Evolutionary conservation across 2,888 invertebrate genomes (phyloP).

Genomic region (Xylota segnis): DNA sequence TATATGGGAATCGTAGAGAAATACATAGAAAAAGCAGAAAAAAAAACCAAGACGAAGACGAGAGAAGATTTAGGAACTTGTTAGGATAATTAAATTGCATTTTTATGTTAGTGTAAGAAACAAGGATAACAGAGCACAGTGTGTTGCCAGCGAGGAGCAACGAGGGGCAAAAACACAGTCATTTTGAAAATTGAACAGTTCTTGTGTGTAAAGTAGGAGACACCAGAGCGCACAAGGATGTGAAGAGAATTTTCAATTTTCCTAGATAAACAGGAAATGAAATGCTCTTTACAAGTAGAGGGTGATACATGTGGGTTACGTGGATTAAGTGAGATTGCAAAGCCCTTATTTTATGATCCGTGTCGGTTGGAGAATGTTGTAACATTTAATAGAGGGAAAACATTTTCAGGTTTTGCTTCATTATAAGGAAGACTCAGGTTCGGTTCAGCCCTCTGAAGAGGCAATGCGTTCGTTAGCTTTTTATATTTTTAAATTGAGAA

Average conservation of each 20-base stretch:
- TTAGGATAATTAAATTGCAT: conserved; percentile 76
- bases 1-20: not conserved
- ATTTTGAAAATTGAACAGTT: conserved; percentile 72
- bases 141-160: not conserved
- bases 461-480: too few species aligned
- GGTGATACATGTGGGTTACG: conserved; percentile 33
- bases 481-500: not conserved
- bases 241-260: conserved; percentile 73
- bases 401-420: not conserved
- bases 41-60: too few species aligned
- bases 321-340: conserved; percentile 60
- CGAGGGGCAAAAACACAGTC: conserved; percentile 57
- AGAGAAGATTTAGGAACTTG: conserved; percentile 69
- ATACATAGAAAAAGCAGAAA: conserved; percentile 28
- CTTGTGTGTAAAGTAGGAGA: conserved; percentile 42
- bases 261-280: conserved; percentile 76
- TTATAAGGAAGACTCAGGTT: not conserved
- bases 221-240: conserved; percentile 35
- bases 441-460: not conserved
- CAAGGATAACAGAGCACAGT: not conserved
- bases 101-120: conserved; percentile 63
- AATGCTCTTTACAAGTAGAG: conserved; percentile 61
- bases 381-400: not conserved
- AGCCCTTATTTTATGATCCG: conserved; percentile 64
- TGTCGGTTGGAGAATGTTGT: conserved; percentile 24